Conservation (phyloP, 2,888 invertebrate genomes). For the Odontothrips loti region DNA sequence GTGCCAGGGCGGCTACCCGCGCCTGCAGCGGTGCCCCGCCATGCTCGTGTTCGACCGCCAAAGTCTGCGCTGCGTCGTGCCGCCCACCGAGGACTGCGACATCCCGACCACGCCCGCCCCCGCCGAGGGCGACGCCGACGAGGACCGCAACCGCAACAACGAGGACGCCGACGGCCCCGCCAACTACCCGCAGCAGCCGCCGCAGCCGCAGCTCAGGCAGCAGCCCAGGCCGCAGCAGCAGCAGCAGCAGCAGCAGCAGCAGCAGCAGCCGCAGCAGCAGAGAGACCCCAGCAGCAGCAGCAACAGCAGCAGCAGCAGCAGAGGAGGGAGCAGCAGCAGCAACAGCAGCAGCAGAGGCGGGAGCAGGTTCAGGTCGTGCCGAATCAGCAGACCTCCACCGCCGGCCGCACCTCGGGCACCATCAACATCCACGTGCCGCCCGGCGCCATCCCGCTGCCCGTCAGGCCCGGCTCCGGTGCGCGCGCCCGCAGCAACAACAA, state of each 20-base stretch:
- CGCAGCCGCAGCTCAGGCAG: constrained; percentile 32
- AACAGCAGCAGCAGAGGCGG: constrained; percentile 35
- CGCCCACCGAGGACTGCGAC: constrained; percentile 86
- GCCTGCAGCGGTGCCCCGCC: constrained; percentile 83
- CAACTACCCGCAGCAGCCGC: constrained; percentile 34
- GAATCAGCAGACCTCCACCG: constrained; percentile 19
- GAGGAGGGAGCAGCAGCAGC: constrained; percentile 33
- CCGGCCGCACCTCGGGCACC: constrained; percentile 30
- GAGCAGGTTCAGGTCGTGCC: constrained; percentile 1
- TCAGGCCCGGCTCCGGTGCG: constrained; percentile 30
- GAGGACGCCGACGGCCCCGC: constrained; percentile 31
- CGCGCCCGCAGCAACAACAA: constrained; percentile 14
- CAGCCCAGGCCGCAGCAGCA: constrained; percentile 32
- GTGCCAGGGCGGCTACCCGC: constrained; percentile 88
- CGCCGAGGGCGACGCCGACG: constrained; percentile 35
- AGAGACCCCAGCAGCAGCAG: constrained; percentile 35
- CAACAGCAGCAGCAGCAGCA: constrained; percentile 36
- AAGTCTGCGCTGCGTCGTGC: constrained; percentile 78
- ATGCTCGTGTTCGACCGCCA: constrained; percentile 84
- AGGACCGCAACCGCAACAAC: constrained; percentile 35
- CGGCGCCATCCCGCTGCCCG: constrained; percentile 46
- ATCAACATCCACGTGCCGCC: constrained; percentile 42
- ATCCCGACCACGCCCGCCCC: constrained; percentile 69
- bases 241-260: constrained; percentile 31
- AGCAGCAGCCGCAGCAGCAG: constrained; percentile 33